Percentiles rank a stretch among this genome's conserved stretches.
Conservation (phyloP, 2,888 invertebrate species). For the Ophion slaviceki region DNA sequence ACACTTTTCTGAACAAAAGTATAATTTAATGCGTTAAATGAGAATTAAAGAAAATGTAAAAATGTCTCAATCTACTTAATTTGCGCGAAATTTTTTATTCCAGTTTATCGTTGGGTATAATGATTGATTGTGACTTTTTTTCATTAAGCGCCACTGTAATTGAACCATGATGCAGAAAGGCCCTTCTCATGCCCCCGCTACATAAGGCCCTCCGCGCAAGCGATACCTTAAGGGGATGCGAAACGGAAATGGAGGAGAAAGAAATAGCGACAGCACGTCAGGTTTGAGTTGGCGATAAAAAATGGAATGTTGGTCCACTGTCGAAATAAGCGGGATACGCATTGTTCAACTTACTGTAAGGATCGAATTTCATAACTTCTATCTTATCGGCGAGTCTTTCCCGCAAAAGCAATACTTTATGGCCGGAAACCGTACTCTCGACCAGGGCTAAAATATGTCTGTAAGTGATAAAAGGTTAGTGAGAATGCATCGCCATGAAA, state of each 20-base stretch:
- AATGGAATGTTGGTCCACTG: not conserved
- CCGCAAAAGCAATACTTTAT: conserved; percentile 87
- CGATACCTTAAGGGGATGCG: not conserved
- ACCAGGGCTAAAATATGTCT: conserved; percentile 91
- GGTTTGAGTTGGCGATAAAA: not conserved
- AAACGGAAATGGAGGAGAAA: not conserved
- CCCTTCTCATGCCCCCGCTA: no score
- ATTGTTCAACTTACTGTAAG: conserved; percentile 88
- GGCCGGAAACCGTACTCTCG: conserved; percentile 92
- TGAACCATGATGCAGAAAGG: no score
- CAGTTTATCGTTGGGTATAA: no score
- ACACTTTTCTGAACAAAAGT: no score
- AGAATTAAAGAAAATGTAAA: no score
- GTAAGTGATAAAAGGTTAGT: conserved; percentile 74
- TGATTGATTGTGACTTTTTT: no score
- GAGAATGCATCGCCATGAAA: not conserved
- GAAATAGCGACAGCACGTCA: not conserved
- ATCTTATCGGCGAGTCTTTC: conserved; percentile 92
- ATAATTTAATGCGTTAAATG: no score
- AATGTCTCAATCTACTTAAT: no score
- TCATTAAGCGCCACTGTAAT: no score
- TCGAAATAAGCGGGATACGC: not conserved
- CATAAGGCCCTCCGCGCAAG: no score
- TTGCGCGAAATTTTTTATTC: no score
- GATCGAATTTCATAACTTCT: conserved; percentile 91